Evolutionary conservation across 1,140 invertebrate species (phyloP).

Genomic region (Magallana gigas): DNA sequence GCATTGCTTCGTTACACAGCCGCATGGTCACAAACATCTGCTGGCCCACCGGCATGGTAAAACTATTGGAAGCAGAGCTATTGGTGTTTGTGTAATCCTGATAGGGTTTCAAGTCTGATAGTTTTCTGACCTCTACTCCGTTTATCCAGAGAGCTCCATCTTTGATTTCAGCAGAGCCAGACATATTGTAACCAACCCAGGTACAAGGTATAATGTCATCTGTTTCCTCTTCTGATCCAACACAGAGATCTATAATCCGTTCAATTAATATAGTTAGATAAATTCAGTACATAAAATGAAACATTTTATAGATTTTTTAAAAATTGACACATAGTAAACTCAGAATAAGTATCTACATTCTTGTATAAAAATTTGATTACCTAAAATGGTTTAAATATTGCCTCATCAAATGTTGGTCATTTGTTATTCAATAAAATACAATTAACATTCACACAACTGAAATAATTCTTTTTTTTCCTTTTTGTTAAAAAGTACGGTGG

Average conservation of each 20-base stretch:
- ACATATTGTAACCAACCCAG: conserved; percentile 53
- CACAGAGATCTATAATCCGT: conserved; percentile 31
- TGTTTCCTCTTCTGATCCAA: not conserved
- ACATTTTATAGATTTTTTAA: too few species aligned
- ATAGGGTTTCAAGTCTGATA: conserved; percentile 36
- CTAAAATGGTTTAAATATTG: too few species aligned
- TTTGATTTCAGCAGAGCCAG: conserved; percentile 55
- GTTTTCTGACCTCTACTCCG: conserved; percentile 36
- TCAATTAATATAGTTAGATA: too few species aligned
- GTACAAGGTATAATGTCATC: conserved; percentile 59
- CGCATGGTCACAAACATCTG: conserved; percentile 52
- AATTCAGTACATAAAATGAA: too few species aligned
- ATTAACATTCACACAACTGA: too few species aligned
- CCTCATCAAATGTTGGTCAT: too few species aligned
- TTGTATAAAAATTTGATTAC: too few species aligned
- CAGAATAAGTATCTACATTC: too few species aligned
- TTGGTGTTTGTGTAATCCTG: not conserved
- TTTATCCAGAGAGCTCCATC: conserved; percentile 54
- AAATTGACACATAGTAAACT: too few species aligned
- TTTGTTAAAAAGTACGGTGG: too few species aligned
- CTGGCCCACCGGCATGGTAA: conserved; percentile 57
- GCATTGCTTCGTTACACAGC: conserved; percentile 57
- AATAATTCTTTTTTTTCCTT: too few species aligned
- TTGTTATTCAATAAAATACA: too few species aligned
- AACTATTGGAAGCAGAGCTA: conserved; percentile 16